Percentiles rank a stretch among this genome's conserved stretches.
These are phyloP conservation scores for Cyclophora albipunctata DNA, from an alignment of 2,888 invertebrate species.

Conservation along the genomic window DNA sequence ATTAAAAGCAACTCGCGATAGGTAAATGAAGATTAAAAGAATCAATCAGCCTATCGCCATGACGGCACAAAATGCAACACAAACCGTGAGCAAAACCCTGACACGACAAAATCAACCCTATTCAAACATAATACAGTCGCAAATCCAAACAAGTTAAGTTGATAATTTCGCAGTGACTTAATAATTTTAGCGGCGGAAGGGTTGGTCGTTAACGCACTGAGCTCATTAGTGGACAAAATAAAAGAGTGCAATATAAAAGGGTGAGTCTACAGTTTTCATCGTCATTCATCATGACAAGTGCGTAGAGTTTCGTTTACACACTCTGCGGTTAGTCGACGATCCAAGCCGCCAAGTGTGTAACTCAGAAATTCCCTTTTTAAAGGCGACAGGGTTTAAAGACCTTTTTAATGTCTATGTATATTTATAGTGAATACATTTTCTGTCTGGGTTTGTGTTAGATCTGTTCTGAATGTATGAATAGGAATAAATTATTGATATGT, in stretches of 20 bases:
- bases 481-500: background rate
- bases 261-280: constrained; percentile 48
- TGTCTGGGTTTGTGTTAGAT: too few species aligned
- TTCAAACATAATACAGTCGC: background rate
- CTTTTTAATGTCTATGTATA: too few species aligned
- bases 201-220: constrained; percentile 27
- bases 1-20: background rate
- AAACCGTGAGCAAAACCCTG: background rate
- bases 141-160: constrained; percentile 6
- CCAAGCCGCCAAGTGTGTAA: background rate
- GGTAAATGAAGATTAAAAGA: background rate
- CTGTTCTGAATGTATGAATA: too few species aligned
- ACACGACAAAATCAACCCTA: background rate
- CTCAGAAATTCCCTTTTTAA: background rate
- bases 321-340: constrained; percentile 1
- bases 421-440: too few species aligned
- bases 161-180: constrained; percentile 39
- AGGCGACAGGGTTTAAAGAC: too few species aligned
- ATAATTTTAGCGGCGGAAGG: constrained; percentile 33
- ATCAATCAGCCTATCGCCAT: constrained; percentile 4
- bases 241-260: constrained; percentile 65
- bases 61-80: constrained; percentile 5
- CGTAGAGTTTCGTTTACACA: background rate
- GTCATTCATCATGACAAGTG: constrained; percentile 15
- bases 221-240: constrained; percentile 64